These are phyloP conservation scores for Gallinago undulata DNA, from an alignment of 2,113 vertebrate genomes.

Conservation along the genomic window DNA sequence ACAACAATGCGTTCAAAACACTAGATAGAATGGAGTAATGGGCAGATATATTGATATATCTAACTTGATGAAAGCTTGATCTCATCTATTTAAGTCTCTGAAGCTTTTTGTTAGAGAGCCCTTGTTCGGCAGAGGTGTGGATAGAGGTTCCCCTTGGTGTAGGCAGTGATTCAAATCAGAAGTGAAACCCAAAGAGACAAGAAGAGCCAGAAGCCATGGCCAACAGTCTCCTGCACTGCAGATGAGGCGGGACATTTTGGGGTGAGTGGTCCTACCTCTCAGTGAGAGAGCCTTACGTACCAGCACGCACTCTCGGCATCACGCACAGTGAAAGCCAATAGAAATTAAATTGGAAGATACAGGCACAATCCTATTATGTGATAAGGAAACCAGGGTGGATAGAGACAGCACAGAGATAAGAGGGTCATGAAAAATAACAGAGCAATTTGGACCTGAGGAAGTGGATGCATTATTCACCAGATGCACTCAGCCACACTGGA, in stretches of 20 bases:
- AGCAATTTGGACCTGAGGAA: constrained; percentile 22
- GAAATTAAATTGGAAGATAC: not conserved
- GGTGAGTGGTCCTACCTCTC: not conserved
- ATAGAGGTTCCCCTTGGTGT: not conserved
- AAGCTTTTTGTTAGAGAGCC: not conserved
- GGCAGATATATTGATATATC: not conserved
- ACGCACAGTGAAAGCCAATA: not conserved
- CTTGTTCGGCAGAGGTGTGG: not conserved
- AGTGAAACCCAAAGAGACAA: not conserved
- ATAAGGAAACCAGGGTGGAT: not conserved
- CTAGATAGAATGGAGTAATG: not conserved
- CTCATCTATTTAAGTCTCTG: not conserved
- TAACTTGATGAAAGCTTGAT: not conserved
- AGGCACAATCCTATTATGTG: not conserved
- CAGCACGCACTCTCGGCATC: not conserved
- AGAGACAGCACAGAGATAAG: not conserved
- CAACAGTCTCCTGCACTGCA: not conserved
- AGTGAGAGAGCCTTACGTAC: not conserved
- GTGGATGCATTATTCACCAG: not conserved
- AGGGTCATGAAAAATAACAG: not conserved
- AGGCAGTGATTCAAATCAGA: not conserved
- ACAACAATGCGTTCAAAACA: not conserved
- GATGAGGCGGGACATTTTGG: not conserved
- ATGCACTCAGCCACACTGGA: not conserved
- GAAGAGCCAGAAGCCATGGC: not conserved